Evolutionary conservation across 2,113 vertebrate species (phyloP).

Genomic region (Symphodus melops): DNA sequence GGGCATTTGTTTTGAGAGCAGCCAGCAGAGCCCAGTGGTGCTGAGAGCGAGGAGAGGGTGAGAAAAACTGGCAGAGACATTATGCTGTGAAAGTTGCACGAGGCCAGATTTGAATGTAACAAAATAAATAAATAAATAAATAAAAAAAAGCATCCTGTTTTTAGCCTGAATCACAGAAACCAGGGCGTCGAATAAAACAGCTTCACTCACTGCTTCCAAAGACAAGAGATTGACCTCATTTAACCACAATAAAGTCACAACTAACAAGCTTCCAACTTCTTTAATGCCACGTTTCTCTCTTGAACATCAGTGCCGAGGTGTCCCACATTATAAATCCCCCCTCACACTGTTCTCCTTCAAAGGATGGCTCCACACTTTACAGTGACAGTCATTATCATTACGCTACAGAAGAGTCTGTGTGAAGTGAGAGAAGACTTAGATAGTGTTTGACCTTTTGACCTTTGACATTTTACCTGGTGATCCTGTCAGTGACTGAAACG

Average conservation of each 20-base stretch:
- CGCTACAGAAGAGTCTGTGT: too few species aligned
- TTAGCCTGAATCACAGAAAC: constrained; percentile 37
- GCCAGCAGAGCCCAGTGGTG: constrained; percentile 38
- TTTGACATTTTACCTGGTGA: too few species aligned
- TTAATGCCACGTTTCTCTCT: neutral
- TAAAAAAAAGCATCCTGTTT: neutral
- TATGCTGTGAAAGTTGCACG: constrained; percentile 35
- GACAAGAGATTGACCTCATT: constrained; percentile 2
- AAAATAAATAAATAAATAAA: too few species aligned
- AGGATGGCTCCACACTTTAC: neutral
- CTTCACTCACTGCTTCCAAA: neutral
- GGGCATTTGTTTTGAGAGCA: constrained; percentile 66
- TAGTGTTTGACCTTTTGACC: too few species aligned
- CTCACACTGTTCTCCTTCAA: neutral
- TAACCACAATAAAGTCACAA: neutral
- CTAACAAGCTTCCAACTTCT: neutral
- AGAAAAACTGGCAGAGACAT: constrained; percentile 30
- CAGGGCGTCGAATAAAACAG: constrained; percentile 7
- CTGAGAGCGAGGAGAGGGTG: constrained; percentile 34
- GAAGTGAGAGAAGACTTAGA: too few species aligned
- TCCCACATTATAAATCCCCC: neutral
- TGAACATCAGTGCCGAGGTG: neutral
- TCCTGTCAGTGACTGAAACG: too few species aligned
- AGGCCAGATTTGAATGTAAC: constrained; percentile 17
- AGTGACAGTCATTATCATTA: neutral